Base-by-base conservation (phyloP, 2,797 vertebrate genomes). In the Aphelocoma californica region DNA sequence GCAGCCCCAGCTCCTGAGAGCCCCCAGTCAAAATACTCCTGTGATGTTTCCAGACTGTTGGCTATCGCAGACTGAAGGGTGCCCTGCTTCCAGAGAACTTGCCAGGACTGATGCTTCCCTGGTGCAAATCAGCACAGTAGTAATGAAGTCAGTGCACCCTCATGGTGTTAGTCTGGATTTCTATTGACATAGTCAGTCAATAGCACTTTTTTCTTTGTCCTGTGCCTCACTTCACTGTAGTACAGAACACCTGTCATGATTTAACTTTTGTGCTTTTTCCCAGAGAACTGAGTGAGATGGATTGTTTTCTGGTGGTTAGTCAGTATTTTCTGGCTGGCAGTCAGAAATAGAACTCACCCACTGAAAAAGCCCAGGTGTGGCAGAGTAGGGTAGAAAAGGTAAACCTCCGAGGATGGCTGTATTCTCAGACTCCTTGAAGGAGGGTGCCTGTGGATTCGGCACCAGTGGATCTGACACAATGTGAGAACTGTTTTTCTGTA, bases 401-500 rank as follows among this genome's bases (percentile, higher is more conserved):
- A n/a, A 53, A 84, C 48, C 48, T 54, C 31, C 60, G 9, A 25
- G 53, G 56, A 10, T 0, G 3, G 69, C 62, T 66, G n/a, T 61
- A 34, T 57, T 79, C 72, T 84, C 83, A 78, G 78, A 25, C 53
- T 73, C 56, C 56, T 85, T 45, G 53, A 36, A 87, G 69, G 42
- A 83, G 40, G 10, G 44, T 70, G 81, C 57, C 48, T 36, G 56
- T 81, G 44, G 56, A 88, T 91, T 72, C 5, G 0, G 80, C 58
- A 93, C 88, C 69, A 56, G 69, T 90, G 95, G 86, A 83, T 64
- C 66, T 81, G 88, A 80, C 92, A 93, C 90, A 87, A 64, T 31
- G 60, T 57, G 92, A 95, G 85, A 96, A 91, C 58, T 74, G 72
- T 66, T 95, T 91, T 90, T 73, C 94, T 88, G 47, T 95, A 90